A percentile compares a stretch with the other conserved stretches of the same genome.
These are phyloP conservation scores for Hafferia zeledoni DNA, from an alignment of 2,797 vertebrate genomes.

Conservation along the genomic window DNA sequence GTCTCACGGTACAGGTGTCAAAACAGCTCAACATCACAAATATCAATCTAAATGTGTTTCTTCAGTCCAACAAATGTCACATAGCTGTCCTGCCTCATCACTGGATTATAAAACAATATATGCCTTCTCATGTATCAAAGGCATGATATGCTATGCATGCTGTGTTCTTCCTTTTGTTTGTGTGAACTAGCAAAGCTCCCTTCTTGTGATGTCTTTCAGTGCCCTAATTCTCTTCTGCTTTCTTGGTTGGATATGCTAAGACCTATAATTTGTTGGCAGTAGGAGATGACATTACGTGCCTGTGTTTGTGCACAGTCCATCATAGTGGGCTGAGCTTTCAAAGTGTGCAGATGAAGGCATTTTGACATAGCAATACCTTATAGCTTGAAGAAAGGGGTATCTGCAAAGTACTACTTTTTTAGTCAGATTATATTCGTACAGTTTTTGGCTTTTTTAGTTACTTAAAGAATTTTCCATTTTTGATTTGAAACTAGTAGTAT, in stretches of 20 bases:
- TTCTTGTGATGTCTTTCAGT: background rate
- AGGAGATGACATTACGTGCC: background rate
- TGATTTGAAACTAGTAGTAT: background rate
- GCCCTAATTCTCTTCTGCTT: background rate
- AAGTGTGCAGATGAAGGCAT: background rate
- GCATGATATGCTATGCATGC: background rate
- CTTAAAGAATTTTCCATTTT: background rate
- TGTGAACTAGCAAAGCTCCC: background rate
- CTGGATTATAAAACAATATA: background rate
- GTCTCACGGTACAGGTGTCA: background rate
- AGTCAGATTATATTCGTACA: too few relatives aligned
- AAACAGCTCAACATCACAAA: background rate
- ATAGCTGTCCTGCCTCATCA: background rate
- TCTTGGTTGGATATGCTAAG: background rate
- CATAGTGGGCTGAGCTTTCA: background rate
- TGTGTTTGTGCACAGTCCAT: background rate
- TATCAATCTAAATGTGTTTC: background rate
- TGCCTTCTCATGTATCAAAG: background rate
- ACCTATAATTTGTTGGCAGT: background rate
- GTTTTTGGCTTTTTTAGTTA: background rate
- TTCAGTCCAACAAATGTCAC: background rate
- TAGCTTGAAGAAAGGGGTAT: background rate
- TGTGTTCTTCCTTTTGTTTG: background rate
- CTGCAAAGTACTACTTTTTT: background rate
- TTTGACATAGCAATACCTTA: background rate